Conservation (phyloP, 2,888 invertebrate species). For the Amblyjoppa proteus region DNA sequence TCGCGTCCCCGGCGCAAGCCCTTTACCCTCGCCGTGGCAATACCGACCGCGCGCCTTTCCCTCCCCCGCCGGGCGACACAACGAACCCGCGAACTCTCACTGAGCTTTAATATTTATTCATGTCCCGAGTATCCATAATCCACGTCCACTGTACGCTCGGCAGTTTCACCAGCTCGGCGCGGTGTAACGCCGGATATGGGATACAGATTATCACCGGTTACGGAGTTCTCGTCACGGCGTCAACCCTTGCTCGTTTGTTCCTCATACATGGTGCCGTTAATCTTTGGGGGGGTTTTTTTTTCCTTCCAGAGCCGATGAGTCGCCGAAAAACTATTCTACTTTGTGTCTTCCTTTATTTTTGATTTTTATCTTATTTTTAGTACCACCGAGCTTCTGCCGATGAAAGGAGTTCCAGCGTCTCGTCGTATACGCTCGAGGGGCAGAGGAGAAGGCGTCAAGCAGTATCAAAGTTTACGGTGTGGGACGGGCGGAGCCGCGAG, state of each 20-base stretch:
- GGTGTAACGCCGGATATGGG: not conserved
- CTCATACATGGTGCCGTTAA: not conserved
- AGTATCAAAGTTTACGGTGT: slow-evolving; percentile 52
- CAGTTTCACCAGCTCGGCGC: not conserved
- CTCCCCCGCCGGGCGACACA: not conserved
- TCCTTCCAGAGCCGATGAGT: not conserved
- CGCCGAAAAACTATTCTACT: not conserved
- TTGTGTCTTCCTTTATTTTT: not conserved
- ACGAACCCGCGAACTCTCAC: not conserved
- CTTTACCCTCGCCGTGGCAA: slow-evolving; percentile 12
- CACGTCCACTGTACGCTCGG: slow-evolving; percentile 6
- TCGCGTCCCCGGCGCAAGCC: slow-evolving; percentile 48
- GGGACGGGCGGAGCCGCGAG: slow-evolving; percentile 17
- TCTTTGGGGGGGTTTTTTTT: not conserved
- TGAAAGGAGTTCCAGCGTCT: slow-evolving; percentile 5
- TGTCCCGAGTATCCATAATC: slow-evolving; percentile 4
- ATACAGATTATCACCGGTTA: not conserved
- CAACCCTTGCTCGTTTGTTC: not conserved
- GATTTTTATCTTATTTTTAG: not conserved
- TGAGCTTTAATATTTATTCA: slow-evolving; percentile 23
- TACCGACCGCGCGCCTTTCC: not conserved
- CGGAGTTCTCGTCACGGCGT: not conserved
- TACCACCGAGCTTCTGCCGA: slow-evolving; percentile 10
- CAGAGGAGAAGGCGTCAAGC: slow-evolving; percentile 26
- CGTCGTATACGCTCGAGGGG: not conserved